These are phyloP conservation scores for Coregonus sp. DNA, from an alignment of 2,797 vertebrate genomes.

Conservation along the genomic window DNA sequence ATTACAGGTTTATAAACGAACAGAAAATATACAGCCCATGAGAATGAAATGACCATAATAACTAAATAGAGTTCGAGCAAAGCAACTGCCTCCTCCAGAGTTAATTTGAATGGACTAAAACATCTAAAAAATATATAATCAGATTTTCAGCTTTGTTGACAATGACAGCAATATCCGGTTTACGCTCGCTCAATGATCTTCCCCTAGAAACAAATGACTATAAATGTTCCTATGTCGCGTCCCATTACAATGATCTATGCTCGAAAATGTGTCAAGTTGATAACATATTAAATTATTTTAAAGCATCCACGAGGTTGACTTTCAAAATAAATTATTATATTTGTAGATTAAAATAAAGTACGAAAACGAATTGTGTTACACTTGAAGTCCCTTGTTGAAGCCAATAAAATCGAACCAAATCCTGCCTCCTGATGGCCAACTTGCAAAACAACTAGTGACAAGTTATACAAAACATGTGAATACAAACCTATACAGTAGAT, in stretches of 20 bases:
- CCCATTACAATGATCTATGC: not conserved
- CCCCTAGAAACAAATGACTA: slow-evolving; percentile 52
- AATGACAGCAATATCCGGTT: slow-evolving; percentile 72
- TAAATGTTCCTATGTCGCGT: not conserved
- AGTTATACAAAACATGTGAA: too few species aligned
- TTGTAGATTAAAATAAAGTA: not conserved
- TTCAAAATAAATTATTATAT: not conserved
- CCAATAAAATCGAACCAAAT: too few species aligned
- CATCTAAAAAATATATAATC: slow-evolving; percentile 14
- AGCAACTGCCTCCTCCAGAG: slow-evolving; percentile 79
- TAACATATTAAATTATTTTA: not conserved
- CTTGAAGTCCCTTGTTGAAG: too few species aligned
- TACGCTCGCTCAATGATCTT: slow-evolving; percentile 53
- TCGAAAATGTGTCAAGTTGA: not conserved
- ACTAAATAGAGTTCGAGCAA: slow-evolving; percentile 79
- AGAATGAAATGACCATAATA: slow-evolving; percentile 80
- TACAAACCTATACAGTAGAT: too few species aligned
- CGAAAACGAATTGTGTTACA: not conserved
- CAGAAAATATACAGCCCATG: slow-evolving; percentile 80
- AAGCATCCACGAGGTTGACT: not conserved
- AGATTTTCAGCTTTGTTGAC: not conserved
- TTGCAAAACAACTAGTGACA: too few species aligned
- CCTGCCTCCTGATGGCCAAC: too few species aligned
- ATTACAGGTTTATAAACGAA: slow-evolving; percentile 77
- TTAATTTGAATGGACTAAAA: slow-evolving; percentile 47